Percentiles rank a stretch among this genome's conserved stretches.
These are phyloP conservation scores for Dinocampus coccinellae DNA, from an alignment of 2,888 invertebrate genomes.

Conservation along the genomic window DNA sequence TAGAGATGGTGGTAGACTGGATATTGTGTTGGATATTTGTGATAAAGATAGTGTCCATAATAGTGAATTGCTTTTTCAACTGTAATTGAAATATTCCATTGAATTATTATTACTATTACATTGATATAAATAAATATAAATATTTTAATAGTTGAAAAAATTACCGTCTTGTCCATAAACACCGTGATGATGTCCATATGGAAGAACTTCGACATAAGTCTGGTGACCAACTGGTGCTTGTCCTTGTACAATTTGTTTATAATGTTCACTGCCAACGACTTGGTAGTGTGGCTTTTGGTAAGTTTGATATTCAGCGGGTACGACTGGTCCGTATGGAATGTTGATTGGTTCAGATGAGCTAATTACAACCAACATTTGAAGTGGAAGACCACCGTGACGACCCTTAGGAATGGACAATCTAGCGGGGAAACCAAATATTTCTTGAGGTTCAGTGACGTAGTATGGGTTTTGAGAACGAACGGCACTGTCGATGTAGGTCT, in stretches of 20 bases:
- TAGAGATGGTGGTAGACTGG: slow-evolving; percentile 22
- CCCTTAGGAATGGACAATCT: slow-evolving; percentile 78
- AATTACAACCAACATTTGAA: slow-evolving; percentile 75
- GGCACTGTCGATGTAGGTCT: slow-evolving; percentile 75
- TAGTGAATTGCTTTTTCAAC: slow-evolving; percentile 53
- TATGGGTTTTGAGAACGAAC: slow-evolving; percentile 64
- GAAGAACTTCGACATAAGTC: slow-evolving; percentile 56
- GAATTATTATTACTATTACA: no score
- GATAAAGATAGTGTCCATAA: slow-evolving; percentile 53
- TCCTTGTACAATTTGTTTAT: slow-evolving; percentile 46
- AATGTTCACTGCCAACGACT: slow-evolving; percentile 54
- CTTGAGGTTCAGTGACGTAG: slow-evolving; percentile 68
- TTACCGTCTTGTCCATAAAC: slow-evolving; percentile 40
- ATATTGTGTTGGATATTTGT: slow-evolving; percentile 49
- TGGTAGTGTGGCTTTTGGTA: slow-evolving; percentile 58
- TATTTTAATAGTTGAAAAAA: not conserved
- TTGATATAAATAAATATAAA: not conserved
- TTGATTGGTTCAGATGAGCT: slow-evolving; percentile 70
- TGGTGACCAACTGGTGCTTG: slow-evolving; percentile 43
- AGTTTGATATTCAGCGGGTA: slow-evolving; percentile 63
- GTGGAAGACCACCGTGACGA: slow-evolving; percentile 74
- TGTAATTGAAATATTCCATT: slow-evolving; percentile 23
- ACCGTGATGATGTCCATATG: slow-evolving; percentile 43
- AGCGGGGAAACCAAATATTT: slow-evolving; percentile 73
- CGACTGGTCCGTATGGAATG: slow-evolving; percentile 69